Evolutionary conservation across 1,140 invertebrate genomes (phyloP).

Genomic region (Brachionus calyciflorus): DNA sequence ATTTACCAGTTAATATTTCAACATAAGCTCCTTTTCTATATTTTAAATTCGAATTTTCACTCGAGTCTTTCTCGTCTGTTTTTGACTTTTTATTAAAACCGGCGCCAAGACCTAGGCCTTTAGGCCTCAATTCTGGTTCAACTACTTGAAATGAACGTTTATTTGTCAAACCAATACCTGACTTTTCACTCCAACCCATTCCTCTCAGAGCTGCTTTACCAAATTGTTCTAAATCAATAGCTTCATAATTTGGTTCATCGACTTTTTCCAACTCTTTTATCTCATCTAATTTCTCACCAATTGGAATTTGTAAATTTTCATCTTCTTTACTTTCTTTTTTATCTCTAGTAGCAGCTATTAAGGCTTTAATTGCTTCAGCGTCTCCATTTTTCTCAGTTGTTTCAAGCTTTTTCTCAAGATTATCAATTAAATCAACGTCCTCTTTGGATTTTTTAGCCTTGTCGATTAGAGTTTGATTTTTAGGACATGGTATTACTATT

Average conservation of each 20-base stretch:
- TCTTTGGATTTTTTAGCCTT: background rate
- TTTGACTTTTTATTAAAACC: constrained; percentile 64
- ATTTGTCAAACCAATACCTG: constrained; percentile 68
- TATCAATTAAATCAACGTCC: background rate
- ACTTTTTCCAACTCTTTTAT: constrained; percentile 48
- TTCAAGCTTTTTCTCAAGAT: constrained; percentile 27
- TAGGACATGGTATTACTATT: constrained; percentile 10
- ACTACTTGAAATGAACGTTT: constrained; percentile 64
- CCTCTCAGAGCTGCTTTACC: constrained; percentile 85
- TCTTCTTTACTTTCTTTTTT: constrained; percentile 41
- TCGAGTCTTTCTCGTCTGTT: constrained; percentile 58
- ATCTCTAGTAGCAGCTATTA: background rate
- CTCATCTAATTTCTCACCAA: background rate
- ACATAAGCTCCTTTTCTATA: constrained; percentile 65
- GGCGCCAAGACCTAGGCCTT: constrained; percentile 85
- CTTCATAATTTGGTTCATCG: constrained; percentile 73
- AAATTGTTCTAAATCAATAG: constrained; percentile 79
- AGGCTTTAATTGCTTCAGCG: constrained; percentile 6
- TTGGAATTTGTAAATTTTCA: constrained; percentile 19
- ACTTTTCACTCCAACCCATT: constrained; percentile 83
- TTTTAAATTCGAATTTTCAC: constrained; percentile 62
- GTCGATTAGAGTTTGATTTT: background rate
- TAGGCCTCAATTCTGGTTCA: constrained; percentile 71
- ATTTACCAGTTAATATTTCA: constrained; percentile 68
- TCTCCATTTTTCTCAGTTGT: constrained; percentile 9